These are phyloP conservation scores for Podarcis raffonei DNA, from an alignment of 2,113 vertebrate genomes.

Conservation along the genomic window DNA sequence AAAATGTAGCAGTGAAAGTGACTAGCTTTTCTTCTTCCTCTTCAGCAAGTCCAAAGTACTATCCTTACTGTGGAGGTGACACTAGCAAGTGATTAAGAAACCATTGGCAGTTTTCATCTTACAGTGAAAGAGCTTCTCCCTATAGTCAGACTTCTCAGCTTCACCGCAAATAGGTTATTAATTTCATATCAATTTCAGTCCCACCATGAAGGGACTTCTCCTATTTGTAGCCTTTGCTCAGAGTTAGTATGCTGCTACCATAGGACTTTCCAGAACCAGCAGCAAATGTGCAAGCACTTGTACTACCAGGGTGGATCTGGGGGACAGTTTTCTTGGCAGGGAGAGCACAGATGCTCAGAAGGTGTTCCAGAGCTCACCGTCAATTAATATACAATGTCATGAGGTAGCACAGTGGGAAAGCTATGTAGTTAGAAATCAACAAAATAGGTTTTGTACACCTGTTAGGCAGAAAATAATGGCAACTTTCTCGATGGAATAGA, in stretches of 20 bases:
- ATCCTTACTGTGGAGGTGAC: not conserved
- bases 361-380: not conserved
- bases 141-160: too few species aligned
- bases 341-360: not conserved
- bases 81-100: not conserved
- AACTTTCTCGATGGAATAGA: not conserved
- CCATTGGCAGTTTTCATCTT: not conserved
- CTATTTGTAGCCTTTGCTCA: not conserved
- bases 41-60: not conserved
- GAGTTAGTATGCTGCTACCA: not conserved
- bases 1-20: not conserved
- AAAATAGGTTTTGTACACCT: not conserved
- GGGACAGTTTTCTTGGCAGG: not conserved
- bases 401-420: not conserved
- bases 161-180: not conserved
- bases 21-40: not conserved
- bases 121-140: too few species aligned
- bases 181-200: not conserved
- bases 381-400: not conserved
- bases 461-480: not conserved
- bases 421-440: not conserved
- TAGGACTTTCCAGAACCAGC: not conserved
- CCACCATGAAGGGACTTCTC: not conserved
- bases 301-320: not conserved
- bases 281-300: not conserved